Evolutionary conservation across 2,888 invertebrate genomes (phyloP).

Genomic region (Apocheima hispidaria): DNA sequence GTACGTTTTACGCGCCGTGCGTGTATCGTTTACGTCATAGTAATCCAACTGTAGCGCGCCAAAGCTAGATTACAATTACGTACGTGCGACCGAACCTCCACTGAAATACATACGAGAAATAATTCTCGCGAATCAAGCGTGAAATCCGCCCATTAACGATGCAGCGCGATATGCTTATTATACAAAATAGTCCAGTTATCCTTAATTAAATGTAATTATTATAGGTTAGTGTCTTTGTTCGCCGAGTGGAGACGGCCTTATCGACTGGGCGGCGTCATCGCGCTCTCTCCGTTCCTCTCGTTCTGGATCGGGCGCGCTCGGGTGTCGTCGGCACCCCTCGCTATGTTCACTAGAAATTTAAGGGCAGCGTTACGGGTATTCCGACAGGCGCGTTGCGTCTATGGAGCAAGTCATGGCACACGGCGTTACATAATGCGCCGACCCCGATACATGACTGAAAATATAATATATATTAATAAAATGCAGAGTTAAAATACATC

Average conservation of each 20-base stretch:
- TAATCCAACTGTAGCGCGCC: background rate
- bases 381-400: slow-evolving; percentile 70
- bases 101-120: slow-evolving; percentile 43
- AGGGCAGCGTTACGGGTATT: slow-evolving; percentile 80
- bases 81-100: slow-evolving; percentile 6
- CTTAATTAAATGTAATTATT: slow-evolving; percentile 85
- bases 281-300: slow-evolving; percentile 68
- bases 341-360: slow-evolving; percentile 74
- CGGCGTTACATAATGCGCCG: slow-evolving; percentile 63
- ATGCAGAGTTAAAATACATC: slow-evolving; percentile 41
- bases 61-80: background rate
- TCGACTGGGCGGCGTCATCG: slow-evolving; percentile 86
- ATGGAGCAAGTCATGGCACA: slow-evolving; percentile 59
- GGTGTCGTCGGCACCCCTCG: slow-evolving; percentile 61
- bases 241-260: slow-evolving; percentile 83
- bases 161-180: slow-evolving; percentile 72
- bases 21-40: slow-evolving; percentile 28
- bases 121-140: slow-evolving; percentile 50
- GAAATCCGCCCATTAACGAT: slow-evolving; percentile 59
- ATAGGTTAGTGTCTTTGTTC: slow-evolving; percentile 85
- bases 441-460: slow-evolving; percentile 55
- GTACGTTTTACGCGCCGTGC: slow-evolving; percentile 20
- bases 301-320: slow-evolving; percentile 67
- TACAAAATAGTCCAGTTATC: slow-evolving; percentile 77
- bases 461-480: slow-evolving; percentile 44